Conservation (phyloP, 2,797 vertebrate species). For the Eulemur albifrons region DNA sequence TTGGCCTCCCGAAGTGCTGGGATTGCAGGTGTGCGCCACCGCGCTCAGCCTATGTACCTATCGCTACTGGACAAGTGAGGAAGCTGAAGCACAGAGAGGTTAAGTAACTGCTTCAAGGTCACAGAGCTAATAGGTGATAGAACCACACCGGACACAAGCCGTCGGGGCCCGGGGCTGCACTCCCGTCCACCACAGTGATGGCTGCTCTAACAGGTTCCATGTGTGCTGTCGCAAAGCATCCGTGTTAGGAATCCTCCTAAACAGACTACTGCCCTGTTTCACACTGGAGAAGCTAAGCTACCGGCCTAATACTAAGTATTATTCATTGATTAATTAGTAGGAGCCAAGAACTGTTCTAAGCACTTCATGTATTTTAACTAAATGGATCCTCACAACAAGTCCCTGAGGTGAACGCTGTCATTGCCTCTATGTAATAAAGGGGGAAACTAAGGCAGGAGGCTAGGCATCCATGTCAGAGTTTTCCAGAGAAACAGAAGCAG, state of each 20-base stretch:
- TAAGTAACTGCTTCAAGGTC: background rate
- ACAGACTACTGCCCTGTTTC: background rate
- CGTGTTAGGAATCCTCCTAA: background rate
- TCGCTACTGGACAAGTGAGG: background rate
- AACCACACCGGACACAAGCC: too few relatives aligned
- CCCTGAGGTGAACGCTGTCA: background rate
- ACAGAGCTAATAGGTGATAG: background rate
- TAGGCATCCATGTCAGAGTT: background rate
- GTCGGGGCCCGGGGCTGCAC: background rate
- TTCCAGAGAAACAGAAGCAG: background rate
- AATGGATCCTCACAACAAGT: background rate
- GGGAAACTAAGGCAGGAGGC: background rate
- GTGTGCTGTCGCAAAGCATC: background rate
- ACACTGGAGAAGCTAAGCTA: background rate
- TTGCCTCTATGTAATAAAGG: background rate
- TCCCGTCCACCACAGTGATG: accelerated
- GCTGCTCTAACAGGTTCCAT: too few relatives aligned
- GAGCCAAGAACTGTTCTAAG: background rate
- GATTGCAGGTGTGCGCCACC: too few relatives aligned
- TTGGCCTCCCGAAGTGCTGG: too few relatives aligned
- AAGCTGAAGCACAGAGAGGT: background rate
- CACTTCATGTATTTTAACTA: background rate
- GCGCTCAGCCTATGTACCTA: background rate
- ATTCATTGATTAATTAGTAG: background rate
- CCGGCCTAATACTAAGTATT: background rate